phyloP scores from a whole-genome alignment of 2,113 vertebrate species.

The Macquaria australasica region DNA sequence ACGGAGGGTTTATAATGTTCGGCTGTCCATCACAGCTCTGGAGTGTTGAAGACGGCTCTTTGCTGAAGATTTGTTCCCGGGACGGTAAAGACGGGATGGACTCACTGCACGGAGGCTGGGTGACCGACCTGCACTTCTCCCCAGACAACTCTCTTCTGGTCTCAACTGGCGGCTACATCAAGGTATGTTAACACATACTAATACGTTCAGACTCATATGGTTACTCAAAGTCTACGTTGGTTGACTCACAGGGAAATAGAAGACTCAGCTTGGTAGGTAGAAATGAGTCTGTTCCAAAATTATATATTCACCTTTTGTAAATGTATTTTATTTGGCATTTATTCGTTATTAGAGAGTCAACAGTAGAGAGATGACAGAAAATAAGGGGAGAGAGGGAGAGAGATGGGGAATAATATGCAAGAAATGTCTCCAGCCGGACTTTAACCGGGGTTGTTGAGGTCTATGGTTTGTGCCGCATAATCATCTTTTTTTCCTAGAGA shows the following conservation, averaged over 20 bases:
- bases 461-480: too few species aligned
- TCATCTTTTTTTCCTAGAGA: too few species aligned
- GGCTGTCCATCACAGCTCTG: slow-evolving; percentile 87
- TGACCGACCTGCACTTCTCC: slow-evolving; percentile 94
- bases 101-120: slow-evolving; percentile 92
- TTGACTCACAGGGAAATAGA: not conserved
- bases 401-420: not conserved
- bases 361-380: not conserved
- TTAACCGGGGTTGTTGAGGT: too few species aligned
- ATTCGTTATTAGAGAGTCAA: slow-evolving; percentile 2
- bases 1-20: not conserved
- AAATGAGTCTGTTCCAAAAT: not conserved
- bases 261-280: not conserved
- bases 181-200: slow-evolving; percentile 81
- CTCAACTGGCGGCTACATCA: slow-evolving; percentile 92
- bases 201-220: not conserved
- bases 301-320: not conserved
- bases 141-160: slow-evolving; percentile 89
- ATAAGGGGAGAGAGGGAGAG: not conserved
- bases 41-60: slow-evolving; percentile 83
- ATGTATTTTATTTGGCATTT: not conserved
- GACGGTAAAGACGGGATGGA: slow-evolving; percentile 87
- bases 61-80: slow-evolving; percentile 88
- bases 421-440: not conserved
- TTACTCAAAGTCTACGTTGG: not conserved